These are phyloP conservation scores for Chrysolina americana DNA, from an alignment of 2,888 invertebrate species.

Conservation along the genomic window DNA sequence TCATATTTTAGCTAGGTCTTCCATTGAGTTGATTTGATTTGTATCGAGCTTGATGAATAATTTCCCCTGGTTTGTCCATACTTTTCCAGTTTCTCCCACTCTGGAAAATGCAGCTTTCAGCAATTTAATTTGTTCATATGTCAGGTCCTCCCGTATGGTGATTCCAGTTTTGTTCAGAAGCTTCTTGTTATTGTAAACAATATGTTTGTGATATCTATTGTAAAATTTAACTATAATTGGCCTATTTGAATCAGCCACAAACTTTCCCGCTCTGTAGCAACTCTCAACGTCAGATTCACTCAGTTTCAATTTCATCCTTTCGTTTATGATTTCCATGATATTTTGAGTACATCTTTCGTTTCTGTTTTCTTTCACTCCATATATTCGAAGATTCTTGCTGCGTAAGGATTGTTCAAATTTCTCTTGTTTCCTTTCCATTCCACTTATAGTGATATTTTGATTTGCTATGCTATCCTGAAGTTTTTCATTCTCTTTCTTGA, in stretches of 20 bases:
- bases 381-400: background rate
- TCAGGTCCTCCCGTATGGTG: too few relatives aligned
- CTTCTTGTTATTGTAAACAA: too few relatives aligned
- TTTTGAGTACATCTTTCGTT: background rate
- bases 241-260: background rate
- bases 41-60: too few relatives aligned
- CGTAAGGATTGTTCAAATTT: background rate
- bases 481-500: background rate
- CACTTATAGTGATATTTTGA: background rate
- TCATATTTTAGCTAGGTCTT: too few relatives aligned
- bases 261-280: background rate
- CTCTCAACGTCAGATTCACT: background rate
- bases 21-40: too few relatives aligned
- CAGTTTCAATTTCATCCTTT: background rate
- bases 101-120: too few relatives aligned
- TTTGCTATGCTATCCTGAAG: background rate
- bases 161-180: too few relatives aligned
- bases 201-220: too few relatives aligned
- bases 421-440: background rate
- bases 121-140: too few relatives aligned
- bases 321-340: background rate
- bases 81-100: too few relatives aligned
- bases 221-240: background rate
- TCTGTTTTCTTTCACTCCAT: background rate
- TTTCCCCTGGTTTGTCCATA: too few relatives aligned